Base-by-base conservation (phyloP, 2,113 vertebrate genomes). In the Falco punctatus region DNA sequence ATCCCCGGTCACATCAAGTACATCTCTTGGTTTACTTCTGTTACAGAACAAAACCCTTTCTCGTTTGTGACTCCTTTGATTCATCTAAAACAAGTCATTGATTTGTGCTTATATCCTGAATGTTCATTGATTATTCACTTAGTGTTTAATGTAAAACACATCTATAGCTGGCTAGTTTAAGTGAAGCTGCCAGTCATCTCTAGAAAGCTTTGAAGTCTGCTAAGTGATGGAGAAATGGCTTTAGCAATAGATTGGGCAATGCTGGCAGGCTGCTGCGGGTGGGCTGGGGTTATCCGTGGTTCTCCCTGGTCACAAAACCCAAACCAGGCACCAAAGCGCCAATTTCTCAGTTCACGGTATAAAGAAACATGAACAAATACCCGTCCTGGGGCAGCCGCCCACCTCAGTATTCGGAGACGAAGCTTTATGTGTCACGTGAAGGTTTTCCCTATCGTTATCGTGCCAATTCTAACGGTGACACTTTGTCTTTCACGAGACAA, bases 61-160 rank as follows among this genome's bases (percentile, higher is more conserved):
- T 92, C 70, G 42, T 95, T 92, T 89, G 81, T 0, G n/a, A 91
- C 94, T 95, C 95, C 48, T 90, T 94, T 91, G 91, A 94, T 95
- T 90, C 81, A 94, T 93, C 87, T 88, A 82, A 94, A 97, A 90
- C 81, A 94, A 94, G 92, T 85, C 70, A 90, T 96, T 82, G 89
- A 97, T 96, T 97, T 96, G 70, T 73, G 85, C 95, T 92, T 94
- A 62, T 66, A 84, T 87, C 81, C 85, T 77, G 87, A 80, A 85
- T 72, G 88, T 84, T 82, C 86, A 96, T 92, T 95, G 94, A 97
- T 96, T 96, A 88, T 93, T 72, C 93, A 94, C 84, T 96, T 93
- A 96, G 92, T 62, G 64, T 95, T 96, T 90, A 91, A 80, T 61
- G 78, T 91, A 82, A 62, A 88, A 66, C 58, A 81, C 89, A 80